Conservation (phyloP, 2,888 invertebrate genomes). For the Hyppa rectilinea region DNA sequence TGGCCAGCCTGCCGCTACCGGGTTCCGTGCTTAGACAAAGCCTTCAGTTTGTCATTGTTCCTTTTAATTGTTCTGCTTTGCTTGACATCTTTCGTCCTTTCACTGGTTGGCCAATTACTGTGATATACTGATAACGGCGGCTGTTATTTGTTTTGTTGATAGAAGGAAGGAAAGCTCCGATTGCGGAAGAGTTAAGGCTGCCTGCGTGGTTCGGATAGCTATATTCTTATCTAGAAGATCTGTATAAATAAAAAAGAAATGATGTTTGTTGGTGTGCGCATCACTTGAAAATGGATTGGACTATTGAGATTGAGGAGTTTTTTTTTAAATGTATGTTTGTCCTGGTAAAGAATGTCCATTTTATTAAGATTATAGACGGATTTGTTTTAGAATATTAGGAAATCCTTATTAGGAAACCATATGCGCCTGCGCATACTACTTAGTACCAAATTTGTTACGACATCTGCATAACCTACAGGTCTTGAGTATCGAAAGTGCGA, state of each 20-base stretch:
- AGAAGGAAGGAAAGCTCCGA: neutral
- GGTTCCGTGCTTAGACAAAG: conserved; percentile 71
- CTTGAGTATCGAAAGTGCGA: conserved; percentile 53
- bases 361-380: no score
- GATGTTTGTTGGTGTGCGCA: no score
- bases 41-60: conserved; percentile 68
- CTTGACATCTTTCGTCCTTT: conserved; percentile 71
- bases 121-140: conserved; percentile 48
- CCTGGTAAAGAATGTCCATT: no score
- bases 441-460: conserved; percentile 66
- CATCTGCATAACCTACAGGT: conserved; percentile 60
- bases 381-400: no score
- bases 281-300: no score
- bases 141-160: conserved; percentile 11
- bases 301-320: no score
- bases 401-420: no score
- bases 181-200: neutral
- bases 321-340: no score
- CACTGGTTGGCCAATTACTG: conserved; percentile 61
- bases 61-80: conserved; percentile 70
- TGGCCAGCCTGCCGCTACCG: conserved; percentile 68
- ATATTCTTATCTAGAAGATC: neutral
- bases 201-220: neutral
- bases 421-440: conserved; percentile 61
- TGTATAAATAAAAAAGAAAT: neutral